Percentiles rank a stretch among this genome's conserved stretches.
Conservation (phyloP, 1,140 invertebrate genomes). For the Drosophila hydei region DNA sequence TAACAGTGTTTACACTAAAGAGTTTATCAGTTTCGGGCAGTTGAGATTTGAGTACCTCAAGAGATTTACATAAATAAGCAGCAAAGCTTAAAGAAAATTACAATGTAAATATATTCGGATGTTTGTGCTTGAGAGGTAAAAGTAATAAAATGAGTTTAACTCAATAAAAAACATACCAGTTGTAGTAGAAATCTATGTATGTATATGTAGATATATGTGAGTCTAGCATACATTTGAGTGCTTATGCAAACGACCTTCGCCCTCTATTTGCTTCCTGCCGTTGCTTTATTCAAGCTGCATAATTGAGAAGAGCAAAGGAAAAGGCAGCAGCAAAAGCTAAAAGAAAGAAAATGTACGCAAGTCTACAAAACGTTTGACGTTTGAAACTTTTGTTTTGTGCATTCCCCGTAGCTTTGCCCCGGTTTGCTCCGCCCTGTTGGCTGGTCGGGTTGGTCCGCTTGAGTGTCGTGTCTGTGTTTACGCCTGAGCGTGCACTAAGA, state of each 20-base stretch:
- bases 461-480: constrained; percentile 39
- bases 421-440: not conserved
- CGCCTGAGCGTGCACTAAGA: constrained; percentile 61
- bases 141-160: not conserved
- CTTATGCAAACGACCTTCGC: constrained; percentile 68
- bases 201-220: constrained; percentile 18
- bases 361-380: constrained; percentile 51
- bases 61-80: constrained; percentile 34
- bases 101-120: constrained; percentile 4
- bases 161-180: constrained; percentile 8
- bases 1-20: no score
- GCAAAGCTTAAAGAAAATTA: not conserved
- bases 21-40: not conserved
- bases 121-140: not conserved
- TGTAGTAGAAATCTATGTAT: constrained; percentile 2
- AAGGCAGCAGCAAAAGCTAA: constrained; percentile 13
- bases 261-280: constrained; percentile 40
- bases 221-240: constrained; percentile 70
- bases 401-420: constrained; percentile 4
- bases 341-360: constrained; percentile 42
- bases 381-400: constrained; percentile 46
- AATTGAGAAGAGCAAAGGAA: constrained; percentile 58
- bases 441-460: not conserved
- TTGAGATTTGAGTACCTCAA: constrained; percentile 24
- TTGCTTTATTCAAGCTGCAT: constrained; percentile 72